Evolutionary conservation across 2,113 vertebrate genomes (phyloP).

Genomic region (Callionymus lyra): DNA sequence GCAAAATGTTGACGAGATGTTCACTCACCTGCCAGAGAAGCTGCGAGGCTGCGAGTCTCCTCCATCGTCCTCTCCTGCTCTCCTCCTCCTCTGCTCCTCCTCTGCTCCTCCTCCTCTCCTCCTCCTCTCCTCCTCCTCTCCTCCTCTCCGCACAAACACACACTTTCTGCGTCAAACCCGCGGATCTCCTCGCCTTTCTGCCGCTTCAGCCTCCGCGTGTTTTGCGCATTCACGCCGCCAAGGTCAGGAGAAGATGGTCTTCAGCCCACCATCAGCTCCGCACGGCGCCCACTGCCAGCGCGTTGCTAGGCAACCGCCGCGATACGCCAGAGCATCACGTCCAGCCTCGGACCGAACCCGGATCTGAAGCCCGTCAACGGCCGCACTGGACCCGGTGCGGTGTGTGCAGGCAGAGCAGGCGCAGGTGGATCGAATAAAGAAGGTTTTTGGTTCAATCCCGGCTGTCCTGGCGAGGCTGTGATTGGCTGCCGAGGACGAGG

Average conservation of each 20-base stretch:
- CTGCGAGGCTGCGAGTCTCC: too few relatives aligned
- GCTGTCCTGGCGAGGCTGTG: too few relatives aligned
- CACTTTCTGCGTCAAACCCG: conserved; percentile 32
- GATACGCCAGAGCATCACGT: conserved; percentile 59
- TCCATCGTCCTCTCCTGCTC: too few relatives aligned
- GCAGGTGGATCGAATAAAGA: too few relatives aligned
- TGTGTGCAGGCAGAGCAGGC: too few relatives aligned
- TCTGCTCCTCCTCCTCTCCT: conserved; percentile 26
- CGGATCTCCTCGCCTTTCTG: conserved; percentile 35
- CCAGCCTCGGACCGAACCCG: conserved; percentile 41
- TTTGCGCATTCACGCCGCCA: conserved; percentile 69
- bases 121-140: conserved; percentile 40
- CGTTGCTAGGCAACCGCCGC: conserved; percentile 69
- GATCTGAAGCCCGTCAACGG: conserved; percentile 53
- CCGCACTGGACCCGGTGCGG: background rate
- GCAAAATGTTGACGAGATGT: conserved; percentile 10
- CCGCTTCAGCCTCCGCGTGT: conserved; percentile 51
- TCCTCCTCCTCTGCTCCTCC: too few relatives aligned
- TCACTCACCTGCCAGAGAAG: conserved; percentile 65
- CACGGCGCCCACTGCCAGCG: conserved; percentile 66
- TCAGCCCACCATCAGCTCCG: conserved; percentile 63
- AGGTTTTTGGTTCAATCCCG: too few relatives aligned
- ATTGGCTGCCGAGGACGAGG: too few relatives aligned
- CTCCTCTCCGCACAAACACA: conserved; percentile 19
- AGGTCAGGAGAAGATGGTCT: conserved; percentile 68